A percentile compares a stretch with the other conserved stretches of the same genome.
These are phyloP conservation scores for Tetragnatha versicolor DNA, from an alignment of 1,140 invertebrate genomes.

Conservation along the genomic window DNA sequence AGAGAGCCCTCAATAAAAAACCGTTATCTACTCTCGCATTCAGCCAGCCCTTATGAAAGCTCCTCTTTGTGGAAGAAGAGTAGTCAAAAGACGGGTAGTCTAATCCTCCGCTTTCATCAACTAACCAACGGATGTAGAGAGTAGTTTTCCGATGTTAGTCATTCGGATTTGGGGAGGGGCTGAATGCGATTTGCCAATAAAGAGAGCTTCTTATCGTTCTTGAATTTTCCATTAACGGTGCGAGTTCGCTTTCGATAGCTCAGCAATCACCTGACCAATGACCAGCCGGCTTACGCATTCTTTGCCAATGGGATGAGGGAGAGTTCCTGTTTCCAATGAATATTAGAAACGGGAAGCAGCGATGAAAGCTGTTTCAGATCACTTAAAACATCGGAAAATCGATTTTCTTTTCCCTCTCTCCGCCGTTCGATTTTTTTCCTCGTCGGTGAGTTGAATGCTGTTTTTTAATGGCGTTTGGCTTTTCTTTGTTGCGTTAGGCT, in stretches of 20 bases:
- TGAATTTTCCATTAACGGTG: slow-evolving; percentile 52
- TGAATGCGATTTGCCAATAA: slow-evolving; percentile 33
- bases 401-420: slow-evolving; percentile 19
- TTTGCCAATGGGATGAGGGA: not conserved
- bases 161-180: slow-evolving; percentile 48
- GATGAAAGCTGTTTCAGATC: slow-evolving; percentile 36
- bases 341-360: slow-evolving; percentile 45
- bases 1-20: no score
- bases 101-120: slow-evolving; percentile 13
- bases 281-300: slow-evolving; percentile 1
- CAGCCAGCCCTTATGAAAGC: no score
- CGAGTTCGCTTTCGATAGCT: slow-evolving; percentile 44
- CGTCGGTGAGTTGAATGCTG: no score
- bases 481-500: no score
- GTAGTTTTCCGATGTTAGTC: slow-evolving; percentile 50
- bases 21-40: no score
- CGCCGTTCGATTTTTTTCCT: no score
- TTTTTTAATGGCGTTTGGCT: no score
- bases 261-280: slow-evolving; percentile 22
- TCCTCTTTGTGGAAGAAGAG: no score
- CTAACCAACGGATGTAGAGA: slow-evolving; percentile 25
- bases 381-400: slow-evolving; percentile 52
- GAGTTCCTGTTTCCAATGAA: slow-evolving; percentile 18
- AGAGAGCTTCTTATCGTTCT: slow-evolving; percentile 40
- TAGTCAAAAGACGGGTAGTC: no score